Evolutionary conservation across 2,797 vertebrate species (phyloP).

Genomic region (Simalia tracyae): DNA sequence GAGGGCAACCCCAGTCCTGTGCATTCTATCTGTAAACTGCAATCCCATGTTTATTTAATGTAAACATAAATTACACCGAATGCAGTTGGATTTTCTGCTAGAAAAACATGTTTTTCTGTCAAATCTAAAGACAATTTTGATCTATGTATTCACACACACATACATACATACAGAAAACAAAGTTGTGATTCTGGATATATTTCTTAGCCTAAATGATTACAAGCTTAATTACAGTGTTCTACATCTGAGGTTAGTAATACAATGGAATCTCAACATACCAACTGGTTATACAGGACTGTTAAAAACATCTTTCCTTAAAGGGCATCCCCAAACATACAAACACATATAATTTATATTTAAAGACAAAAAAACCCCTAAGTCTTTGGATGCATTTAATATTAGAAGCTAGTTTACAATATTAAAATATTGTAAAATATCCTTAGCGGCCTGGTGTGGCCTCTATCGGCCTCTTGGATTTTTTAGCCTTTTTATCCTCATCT

Average conservation of each 20-base stretch:
- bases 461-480: no score
- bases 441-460: no score
- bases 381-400: background rate
- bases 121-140: background rate
- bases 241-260: background rate
- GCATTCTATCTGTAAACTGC: background rate
- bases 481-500: no score
- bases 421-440: no score
- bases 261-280: background rate
- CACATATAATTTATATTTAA: background rate
- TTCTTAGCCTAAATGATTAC: background rate
- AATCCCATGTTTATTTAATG: background rate
- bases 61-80: background rate
- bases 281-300: conserved; percentile 10
- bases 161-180: background rate
- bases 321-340: background rate
- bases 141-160: background rate
- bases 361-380: background rate
- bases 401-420: background rate
- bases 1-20: background rate
- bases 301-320: background rate
- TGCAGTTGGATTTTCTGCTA: background rate
- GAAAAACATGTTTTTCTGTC: background rate
- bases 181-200: background rate
- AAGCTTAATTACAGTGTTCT: background rate